phyloP scores from a whole-genome alignment of 2,113 vertebrate species.

The Tragelaphus imberbis region DNA sequence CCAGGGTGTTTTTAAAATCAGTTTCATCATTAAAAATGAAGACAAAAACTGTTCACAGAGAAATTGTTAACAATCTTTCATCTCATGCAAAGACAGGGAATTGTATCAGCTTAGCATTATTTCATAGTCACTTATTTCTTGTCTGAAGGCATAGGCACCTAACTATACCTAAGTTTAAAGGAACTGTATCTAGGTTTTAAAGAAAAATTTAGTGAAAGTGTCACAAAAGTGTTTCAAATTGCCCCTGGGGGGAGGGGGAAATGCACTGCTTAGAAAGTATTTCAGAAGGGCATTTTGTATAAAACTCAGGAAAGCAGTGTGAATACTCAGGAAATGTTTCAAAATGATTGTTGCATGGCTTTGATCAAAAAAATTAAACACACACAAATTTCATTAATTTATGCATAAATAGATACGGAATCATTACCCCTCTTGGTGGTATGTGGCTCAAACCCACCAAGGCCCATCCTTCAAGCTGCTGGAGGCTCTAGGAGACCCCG shows the following conservation, averaged over 20 bases:
- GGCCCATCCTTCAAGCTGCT: not conserved
- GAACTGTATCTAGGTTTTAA: not conserved
- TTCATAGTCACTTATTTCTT: not conserved
- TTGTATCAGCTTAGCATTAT: not conserved
- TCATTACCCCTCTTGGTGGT: too few species aligned
- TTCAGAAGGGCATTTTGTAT: not conserved
- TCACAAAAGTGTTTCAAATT: not conserved
- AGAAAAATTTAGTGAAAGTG: not conserved
- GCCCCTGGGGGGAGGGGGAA: not conserved
- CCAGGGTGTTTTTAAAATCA: not conserved
- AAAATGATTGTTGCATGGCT: not conserved
- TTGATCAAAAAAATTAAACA: not conserved
- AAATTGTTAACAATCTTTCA: not conserved
- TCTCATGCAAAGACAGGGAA: not conserved
- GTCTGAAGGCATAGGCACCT: not conserved
- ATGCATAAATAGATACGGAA: not conserved
- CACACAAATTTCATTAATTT: not conserved
- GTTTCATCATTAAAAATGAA: not conserved
- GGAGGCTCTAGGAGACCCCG: fast-evolving
- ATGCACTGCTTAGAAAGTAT: not conserved
- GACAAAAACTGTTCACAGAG: not conserved
- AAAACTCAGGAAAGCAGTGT: not conserved
- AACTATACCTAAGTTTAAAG: not conserved
- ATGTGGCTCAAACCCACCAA: not conserved
- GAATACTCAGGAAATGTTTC: not conserved